Percentiles rank a stretch among this genome's conserved stretches.
These are phyloP conservation scores for Caenorhabditis uteleia DNA, from an alignment of 2,888 invertebrate species.

Conservation along the genomic window DNA sequence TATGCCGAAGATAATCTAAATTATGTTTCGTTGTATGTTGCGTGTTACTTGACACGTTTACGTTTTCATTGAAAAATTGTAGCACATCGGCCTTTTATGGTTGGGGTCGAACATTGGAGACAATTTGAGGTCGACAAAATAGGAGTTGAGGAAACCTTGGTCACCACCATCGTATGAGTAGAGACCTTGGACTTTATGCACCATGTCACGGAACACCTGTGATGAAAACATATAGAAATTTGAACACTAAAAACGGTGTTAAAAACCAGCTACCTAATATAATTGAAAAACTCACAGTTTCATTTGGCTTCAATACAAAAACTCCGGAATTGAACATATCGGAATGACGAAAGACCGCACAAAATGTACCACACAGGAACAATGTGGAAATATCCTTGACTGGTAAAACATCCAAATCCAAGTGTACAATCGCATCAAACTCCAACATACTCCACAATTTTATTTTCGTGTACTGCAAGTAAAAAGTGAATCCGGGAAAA, in stretches of 20 bases:
- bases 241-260: background rate
- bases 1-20: constrained; percentile 52
- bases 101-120: constrained; percentile 54
- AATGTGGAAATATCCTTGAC: constrained; percentile 43
- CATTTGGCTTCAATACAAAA: constrained; percentile 59
- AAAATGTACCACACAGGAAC: constrained; percentile 59
- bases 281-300: constrained; percentile 47
- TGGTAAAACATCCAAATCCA: constrained; percentile 57
- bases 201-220: constrained; percentile 55
- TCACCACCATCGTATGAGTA: constrained; percentile 64
- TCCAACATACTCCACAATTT: constrained; percentile 59
- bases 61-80: constrained; percentile 1
- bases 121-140: constrained; percentile 54
- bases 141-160: constrained; percentile 64
- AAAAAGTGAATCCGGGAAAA: background rate
- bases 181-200: constrained; percentile 29
- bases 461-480: constrained; percentile 61
- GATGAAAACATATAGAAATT: background rate
- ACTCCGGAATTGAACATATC: constrained; percentile 66
- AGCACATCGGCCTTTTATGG: too few species aligned
- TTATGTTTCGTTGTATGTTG: too few species aligned
- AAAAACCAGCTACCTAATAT: background rate
- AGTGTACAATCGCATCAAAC: constrained; percentile 48
- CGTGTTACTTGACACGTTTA: too few species aligned
- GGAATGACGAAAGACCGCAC: constrained; percentile 60